Evolutionary conservation across 2,888 invertebrate genomes (phyloP).

Genomic region (Acronicta aceris): DNA sequence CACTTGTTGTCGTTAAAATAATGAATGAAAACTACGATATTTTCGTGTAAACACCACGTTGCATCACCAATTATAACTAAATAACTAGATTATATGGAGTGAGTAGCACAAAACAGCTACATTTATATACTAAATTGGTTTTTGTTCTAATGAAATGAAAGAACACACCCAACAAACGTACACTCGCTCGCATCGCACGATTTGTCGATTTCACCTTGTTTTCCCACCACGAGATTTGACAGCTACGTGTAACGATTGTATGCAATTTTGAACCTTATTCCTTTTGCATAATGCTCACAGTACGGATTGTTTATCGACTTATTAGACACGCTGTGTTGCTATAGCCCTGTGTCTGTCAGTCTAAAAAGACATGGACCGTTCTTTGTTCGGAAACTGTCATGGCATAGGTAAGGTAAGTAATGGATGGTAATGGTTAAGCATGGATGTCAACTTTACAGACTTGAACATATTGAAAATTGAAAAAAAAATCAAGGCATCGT

Average conservation of each 20-base stretch:
- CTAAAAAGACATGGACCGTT: conserved; percentile 24
- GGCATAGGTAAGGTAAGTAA: conserved; percentile 31
- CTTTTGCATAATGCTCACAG: conserved; percentile 7
- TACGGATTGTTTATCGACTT: conserved; percentile 11
- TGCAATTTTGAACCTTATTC: conserved; percentile 21
- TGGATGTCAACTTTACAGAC: too few relatives aligned
- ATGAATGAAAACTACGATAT: conserved; percentile 76
- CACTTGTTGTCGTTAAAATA: conserved; percentile 70
- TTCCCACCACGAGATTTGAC: conserved; percentile 49
- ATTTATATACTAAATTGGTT: conserved; percentile 43
- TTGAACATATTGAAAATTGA: too few relatives aligned
- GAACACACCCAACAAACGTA: conserved; percentile 60
- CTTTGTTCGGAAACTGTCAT: conserved; percentile 32
- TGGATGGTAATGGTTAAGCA: too few relatives aligned
- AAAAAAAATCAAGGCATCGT: too few relatives aligned
- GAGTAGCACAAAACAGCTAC: conserved; percentile 40
- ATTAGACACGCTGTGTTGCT: conserved; percentile 6
- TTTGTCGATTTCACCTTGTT: conserved; percentile 49
- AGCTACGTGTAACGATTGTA: conserved; percentile 17
- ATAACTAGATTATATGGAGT: conserved; percentile 35
- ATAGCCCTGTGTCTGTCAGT: conserved; percentile 41
- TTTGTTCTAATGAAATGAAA: conserved; percentile 55
- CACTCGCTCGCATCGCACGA: conserved; percentile 16
- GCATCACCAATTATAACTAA: conserved; percentile 42
- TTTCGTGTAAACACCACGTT: conserved; percentile 29